Evolutionary conservation across 2,797 vertebrate species (phyloP).

Genomic region (Momotus momota): DNA sequence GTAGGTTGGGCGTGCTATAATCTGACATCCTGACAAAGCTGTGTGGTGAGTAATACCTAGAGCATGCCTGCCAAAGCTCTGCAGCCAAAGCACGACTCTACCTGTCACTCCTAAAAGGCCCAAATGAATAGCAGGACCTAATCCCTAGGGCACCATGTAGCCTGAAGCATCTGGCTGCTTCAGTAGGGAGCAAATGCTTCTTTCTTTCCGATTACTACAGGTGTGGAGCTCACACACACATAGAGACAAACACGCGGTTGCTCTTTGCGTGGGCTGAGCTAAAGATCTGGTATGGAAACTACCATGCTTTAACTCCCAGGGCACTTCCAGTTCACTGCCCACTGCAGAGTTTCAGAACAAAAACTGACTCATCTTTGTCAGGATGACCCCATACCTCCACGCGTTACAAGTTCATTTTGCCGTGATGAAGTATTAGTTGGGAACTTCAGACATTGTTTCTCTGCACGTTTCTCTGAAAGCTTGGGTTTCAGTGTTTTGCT

Average conservation of each 20-base stretch:
- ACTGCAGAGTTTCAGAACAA: neutral
- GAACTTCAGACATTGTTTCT: neutral
- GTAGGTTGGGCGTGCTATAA: constrained; percentile 51
- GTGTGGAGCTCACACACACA: neutral
- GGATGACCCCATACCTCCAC: neutral
- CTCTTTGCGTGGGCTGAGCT: neutral
- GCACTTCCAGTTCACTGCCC: neutral
- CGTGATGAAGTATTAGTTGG: neutral
- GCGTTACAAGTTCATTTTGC: neutral
- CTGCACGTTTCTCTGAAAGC: neutral
- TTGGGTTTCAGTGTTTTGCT: neutral
- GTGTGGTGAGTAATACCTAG: constrained; percentile 45
- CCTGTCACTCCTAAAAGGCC: constrained; percentile 66
- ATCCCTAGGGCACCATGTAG: constrained; percentile 50
- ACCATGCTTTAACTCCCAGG: neutral
- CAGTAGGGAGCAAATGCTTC: neutral
- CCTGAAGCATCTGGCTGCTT: constrained; percentile 30
- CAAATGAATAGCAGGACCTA: constrained; percentile 73
- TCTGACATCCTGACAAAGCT: constrained; percentile 47
- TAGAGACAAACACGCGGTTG: neutral
- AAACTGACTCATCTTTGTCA: neutral
- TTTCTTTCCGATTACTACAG: constrained; percentile 41
- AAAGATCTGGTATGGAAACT: neutral
- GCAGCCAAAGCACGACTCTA: constrained; percentile 54
- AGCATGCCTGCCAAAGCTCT: constrained; percentile 48